Conservation (phyloP, 2,113 vertebrate species). For the Zeus faber region DNA sequence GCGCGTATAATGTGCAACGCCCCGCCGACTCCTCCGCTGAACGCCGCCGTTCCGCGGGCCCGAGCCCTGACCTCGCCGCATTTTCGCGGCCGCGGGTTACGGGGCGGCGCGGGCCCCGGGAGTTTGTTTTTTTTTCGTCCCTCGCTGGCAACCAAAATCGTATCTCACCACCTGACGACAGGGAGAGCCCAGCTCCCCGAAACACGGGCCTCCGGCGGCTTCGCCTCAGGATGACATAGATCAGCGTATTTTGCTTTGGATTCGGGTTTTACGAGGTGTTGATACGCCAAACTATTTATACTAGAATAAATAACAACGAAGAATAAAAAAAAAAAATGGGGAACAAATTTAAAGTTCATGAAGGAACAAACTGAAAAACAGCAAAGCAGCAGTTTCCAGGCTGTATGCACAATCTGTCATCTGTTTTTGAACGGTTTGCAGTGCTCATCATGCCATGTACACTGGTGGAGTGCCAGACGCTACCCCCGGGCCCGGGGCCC, state of each 20-base stretch:
- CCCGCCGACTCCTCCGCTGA: conserved; percentile 57
- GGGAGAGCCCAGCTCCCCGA: conserved; percentile 23
- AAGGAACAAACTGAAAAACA: no score
- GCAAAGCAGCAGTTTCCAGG: no score
- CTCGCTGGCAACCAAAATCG: conserved; percentile 39
- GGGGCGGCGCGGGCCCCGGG: conserved; percentile 49
- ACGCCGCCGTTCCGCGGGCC: conserved; percentile 47
- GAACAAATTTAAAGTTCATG: no score
- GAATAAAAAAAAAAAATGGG: no score
- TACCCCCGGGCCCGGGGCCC: no score
- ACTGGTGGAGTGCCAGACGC: no score
- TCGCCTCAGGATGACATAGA: conserved; percentile 7
- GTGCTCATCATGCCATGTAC: no score
- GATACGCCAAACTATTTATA: no score
- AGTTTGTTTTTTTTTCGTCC: conserved; percentile 56
- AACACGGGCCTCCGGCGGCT: conserved; percentile 16
- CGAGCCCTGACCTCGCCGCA: conserved; percentile 51
- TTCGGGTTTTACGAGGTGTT: no score
- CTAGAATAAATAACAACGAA: no score
- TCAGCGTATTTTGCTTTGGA: background rate
- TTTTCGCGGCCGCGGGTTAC: conserved; percentile 51
- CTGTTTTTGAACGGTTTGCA: no score
- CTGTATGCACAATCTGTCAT: no score
- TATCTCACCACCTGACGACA: conserved; percentile 62
- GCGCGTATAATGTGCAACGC: conserved; percentile 60